Evolutionary conservation across 2,113 vertebrate genomes (phyloP).

Genomic region (Puma concolor): DNA sequence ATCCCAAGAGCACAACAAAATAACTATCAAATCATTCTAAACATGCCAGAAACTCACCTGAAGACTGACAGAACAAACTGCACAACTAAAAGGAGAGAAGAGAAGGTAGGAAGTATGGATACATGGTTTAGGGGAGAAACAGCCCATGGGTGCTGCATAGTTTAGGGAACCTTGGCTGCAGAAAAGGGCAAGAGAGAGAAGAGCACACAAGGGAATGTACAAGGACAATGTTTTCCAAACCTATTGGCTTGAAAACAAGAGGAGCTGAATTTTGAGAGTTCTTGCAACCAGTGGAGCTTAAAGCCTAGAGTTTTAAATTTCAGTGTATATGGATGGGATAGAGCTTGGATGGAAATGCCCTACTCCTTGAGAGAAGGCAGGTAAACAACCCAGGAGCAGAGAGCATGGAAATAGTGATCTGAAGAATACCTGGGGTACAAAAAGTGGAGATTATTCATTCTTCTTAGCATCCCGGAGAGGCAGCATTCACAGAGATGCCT

Average conservation of each 20-base stretch:
- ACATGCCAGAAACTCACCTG: background rate
- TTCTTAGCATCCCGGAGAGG: background rate
- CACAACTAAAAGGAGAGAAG: background rate
- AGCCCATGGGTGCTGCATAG: background rate
- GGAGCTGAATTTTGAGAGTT: background rate
- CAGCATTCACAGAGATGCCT: background rate
- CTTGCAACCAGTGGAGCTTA: background rate
- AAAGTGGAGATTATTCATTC: background rate
- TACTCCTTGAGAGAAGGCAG: background rate
- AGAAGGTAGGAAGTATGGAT: background rate
- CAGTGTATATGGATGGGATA: background rate
- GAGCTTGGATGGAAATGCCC: background rate
- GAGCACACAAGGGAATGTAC: background rate
- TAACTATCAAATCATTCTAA: background rate
- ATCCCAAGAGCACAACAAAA: background rate
- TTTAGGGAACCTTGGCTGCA: background rate
- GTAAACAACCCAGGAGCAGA: background rate
- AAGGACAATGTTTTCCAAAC: background rate
- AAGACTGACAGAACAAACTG: background rate
- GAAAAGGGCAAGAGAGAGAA: background rate
- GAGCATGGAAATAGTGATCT: background rate
- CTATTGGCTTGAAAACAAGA: background rate
- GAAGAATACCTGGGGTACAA: background rate
- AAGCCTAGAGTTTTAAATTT: background rate
- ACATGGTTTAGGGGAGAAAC: background rate